A percentile compares a stretch with the other conserved stretches of the same genome.
phyloP scores from a whole-genome alignment of 2,797 vertebrate genomes.

The Spheniscus humboldti region DNA sequence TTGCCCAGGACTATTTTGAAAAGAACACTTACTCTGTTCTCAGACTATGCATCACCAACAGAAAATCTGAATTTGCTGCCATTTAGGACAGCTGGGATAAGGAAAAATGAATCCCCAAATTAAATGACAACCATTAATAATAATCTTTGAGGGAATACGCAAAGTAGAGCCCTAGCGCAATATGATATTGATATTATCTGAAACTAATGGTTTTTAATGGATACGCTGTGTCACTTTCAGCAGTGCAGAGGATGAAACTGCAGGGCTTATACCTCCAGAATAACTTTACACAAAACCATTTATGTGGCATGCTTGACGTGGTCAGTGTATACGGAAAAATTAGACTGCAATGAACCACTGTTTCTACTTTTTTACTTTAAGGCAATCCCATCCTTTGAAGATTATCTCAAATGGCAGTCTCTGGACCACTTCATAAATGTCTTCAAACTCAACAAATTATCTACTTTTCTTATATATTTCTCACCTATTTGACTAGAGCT shows the following conservation, averaged over 20 bases:
- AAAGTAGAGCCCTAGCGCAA: background rate
- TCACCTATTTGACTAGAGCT: background rate
- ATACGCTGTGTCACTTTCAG: background rate
- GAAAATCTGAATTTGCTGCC: background rate
- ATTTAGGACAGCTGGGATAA: background rate
- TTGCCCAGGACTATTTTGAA: background rate
- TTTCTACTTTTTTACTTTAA: background rate
- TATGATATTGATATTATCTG: background rate
- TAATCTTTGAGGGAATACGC: background rate
- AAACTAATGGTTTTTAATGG: background rate
- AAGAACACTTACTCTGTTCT: background rate
- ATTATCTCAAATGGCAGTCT: background rate
- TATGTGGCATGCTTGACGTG: background rate
- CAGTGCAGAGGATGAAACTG: background rate
- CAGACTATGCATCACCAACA: background rate
- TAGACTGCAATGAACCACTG: background rate
- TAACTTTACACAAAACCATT: background rate
- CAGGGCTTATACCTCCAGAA: background rate
- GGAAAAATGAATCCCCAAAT: background rate
- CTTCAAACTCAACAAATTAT: background rate
- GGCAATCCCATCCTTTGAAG: background rate
- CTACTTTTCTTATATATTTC: background rate
- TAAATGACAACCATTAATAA: background rate
- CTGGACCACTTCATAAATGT: background rate
- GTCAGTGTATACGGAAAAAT: background rate